Evolutionary conservation across 2,888 invertebrate genomes (phyloP).

Genomic region (Cephus sareptanus): DNA sequence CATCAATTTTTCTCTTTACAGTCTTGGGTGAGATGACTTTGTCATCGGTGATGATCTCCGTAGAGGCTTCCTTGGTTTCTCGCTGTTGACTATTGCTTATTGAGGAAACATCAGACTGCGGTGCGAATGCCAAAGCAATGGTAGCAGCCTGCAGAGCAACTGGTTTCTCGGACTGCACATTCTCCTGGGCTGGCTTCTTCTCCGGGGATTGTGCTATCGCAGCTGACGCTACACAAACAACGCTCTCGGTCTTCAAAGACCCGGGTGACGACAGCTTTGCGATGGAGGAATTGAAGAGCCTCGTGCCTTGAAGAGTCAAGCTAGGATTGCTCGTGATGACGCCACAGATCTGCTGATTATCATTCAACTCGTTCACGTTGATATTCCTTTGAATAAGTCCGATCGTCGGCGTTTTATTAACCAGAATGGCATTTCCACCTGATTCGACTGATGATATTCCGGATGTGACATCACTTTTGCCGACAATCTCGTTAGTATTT

Average conservation of each 20-base stretch:
- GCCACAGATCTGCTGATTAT: constrained; percentile 57
- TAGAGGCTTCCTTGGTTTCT: constrained; percentile 46
- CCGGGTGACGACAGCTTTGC: constrained; percentile 44
- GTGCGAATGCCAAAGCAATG: constrained; percentile 56
- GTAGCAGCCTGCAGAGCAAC: constrained; percentile 47
- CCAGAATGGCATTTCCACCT: constrained; percentile 43
- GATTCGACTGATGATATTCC: constrained; percentile 25
- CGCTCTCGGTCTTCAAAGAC: constrained; percentile 49
- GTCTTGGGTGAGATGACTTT: constrained; percentile 56
- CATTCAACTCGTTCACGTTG: constrained; percentile 41
- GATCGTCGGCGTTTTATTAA: constrained; percentile 51
- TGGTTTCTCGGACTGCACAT: constrained; percentile 43
- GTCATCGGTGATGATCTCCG: constrained; percentile 43
- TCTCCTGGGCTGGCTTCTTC: constrained; percentile 42
- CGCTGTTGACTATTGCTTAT: constrained; percentile 44
- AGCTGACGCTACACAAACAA: constrained; percentile 51
- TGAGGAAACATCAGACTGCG: constrained; percentile 43
- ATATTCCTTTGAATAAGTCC: constrained; percentile 54
- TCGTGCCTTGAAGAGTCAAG: constrained; percentile 50
- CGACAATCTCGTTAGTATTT: not conserved
- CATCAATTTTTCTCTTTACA: constrained; percentile 59
- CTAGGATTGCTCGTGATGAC: constrained; percentile 62
- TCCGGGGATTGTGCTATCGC: constrained; percentile 38
- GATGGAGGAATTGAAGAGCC: constrained; percentile 58
- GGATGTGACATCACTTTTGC: not conserved